A percentile compares a stretch with the other conserved stretches of the same genome.
Conservation (phyloP, 2,888 invertebrate species). For the Lithodes maja region DNA sequence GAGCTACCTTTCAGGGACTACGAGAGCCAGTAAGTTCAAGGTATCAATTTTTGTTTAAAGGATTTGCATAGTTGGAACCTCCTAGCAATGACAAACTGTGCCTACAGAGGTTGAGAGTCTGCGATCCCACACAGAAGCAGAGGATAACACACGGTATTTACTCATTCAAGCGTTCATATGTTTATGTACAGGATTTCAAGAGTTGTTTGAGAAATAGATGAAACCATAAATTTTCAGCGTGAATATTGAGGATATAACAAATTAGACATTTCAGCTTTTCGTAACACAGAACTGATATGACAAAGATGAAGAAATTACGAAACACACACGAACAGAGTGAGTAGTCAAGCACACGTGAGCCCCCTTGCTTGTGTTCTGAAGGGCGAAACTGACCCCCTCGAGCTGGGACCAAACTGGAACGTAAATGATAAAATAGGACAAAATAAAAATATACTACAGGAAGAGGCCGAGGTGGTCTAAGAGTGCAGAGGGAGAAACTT, state of each 20-base stretch:
- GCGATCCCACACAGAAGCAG: conserved; percentile 64
- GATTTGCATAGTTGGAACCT: conserved; percentile 66
- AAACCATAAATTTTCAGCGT: neutral
- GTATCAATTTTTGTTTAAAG: conserved; percentile 49
- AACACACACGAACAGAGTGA: conserved; percentile 61
- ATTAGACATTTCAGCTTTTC: neutral
- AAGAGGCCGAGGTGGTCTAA: conserved; percentile 42
- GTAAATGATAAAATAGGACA: conserved; percentile 25
- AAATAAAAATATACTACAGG: conserved; percentile 60
- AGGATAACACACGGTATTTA: conserved; percentile 61
- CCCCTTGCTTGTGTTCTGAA: conserved; percentile 60
- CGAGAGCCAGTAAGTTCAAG: conserved; percentile 60
- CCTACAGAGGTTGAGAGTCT: conserved; percentile 58
- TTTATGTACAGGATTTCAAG: conserved; percentile 50
- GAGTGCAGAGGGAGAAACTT: conserved; percentile 26
- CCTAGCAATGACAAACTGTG: conserved; percentile 52
- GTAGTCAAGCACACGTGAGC: conserved; percentile 60
- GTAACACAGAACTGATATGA: conserved; percentile 32
- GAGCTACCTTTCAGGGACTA: conserved; percentile 64
- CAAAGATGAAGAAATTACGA: conserved; percentile 49
- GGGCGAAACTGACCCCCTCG: conserved; percentile 50
- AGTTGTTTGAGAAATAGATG: conserved; percentile 15
- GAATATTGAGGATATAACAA: neutral
- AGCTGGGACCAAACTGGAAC: conserved; percentile 58
- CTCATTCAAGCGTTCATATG: conserved; percentile 61